A percentile compares a stretch with the other conserved stretches of the same genome.
phyloP scores from a whole-genome alignment of 2,888 invertebrate genomes.

The Chrysolina americana region DNA sequence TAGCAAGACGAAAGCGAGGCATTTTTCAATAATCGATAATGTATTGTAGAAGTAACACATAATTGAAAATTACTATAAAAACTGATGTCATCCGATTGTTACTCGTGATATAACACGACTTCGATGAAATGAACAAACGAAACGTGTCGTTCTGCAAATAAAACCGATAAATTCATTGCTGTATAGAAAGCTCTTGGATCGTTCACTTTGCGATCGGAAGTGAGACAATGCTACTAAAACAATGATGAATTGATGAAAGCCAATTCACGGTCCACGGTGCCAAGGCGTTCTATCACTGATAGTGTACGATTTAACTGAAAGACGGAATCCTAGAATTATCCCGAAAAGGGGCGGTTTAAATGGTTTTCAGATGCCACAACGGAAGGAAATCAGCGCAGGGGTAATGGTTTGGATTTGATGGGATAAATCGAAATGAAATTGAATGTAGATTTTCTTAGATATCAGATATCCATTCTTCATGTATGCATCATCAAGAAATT shows the following conservation, averaged over 20 bases:
- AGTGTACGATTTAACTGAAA: conserved; percentile 35
- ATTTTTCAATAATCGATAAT: no score
- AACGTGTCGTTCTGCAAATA: no score
- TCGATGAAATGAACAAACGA: no score
- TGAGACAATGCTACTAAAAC: conserved; percentile 60
- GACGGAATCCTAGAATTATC: not conserved
- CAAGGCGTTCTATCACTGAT: conserved; percentile 54
- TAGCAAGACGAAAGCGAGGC: no score
- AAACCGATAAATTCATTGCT: conserved; percentile 17
- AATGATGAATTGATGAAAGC: conserved; percentile 59
- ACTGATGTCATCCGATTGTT: no score
- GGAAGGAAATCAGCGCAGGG: not conserved
- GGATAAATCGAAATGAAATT: no score
- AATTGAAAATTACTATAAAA: no score
- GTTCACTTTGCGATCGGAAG: conserved; percentile 1
- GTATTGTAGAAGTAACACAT: no score
- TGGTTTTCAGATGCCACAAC: not conserved
- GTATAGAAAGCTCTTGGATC: conserved; percentile 13
- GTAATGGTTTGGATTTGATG: not conserved
- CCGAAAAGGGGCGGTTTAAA: not conserved
- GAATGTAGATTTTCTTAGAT: no score
- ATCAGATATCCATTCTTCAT: no score
- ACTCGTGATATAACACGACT: no score
- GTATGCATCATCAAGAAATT: no score
- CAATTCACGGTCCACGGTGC: conserved; percentile 55